Conservation (phyloP, 2,113 vertebrate species). For the Bufo gargarizans region DNA sequence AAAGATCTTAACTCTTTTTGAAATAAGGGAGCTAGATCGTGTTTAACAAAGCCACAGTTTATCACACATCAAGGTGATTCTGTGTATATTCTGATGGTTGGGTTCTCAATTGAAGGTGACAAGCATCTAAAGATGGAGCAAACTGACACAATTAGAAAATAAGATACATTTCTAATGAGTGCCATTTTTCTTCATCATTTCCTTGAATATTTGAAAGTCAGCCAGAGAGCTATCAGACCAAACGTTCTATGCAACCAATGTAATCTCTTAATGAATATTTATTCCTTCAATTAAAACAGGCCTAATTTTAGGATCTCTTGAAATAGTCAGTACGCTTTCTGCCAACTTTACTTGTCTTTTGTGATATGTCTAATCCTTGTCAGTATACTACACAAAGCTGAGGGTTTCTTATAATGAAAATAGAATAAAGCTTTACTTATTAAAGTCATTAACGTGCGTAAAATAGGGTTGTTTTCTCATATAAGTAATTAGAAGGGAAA, state of each 20-base stretch:
- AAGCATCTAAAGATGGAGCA: conserved; percentile 44
- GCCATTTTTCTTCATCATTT: conserved; percentile 55
- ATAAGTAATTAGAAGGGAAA: background rate
- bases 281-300: conserved; percentile 51
- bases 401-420: conserved; percentile 8
- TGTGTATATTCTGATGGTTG: conserved; percentile 24
- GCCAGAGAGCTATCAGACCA: conserved; percentile 53
- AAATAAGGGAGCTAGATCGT: background rate
- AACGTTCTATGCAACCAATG: conserved; percentile 40
- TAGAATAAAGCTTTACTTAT: background rate
- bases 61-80: conserved; percentile 38
- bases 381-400: conserved; percentile 9
- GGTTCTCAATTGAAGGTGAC: conserved; percentile 49
- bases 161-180: conserved; percentile 51
- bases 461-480: background rate
- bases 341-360: conserved; percentile 50
- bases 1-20: conserved; percentile 51
- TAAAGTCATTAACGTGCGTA: background rate
- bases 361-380: conserved; percentile 53
- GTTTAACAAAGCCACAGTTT: background rate
- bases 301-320: conserved; percentile 47
- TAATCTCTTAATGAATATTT: conserved; percentile 58
- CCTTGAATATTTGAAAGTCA: conserved; percentile 54
- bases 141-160: conserved; percentile 51
- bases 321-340: conserved; percentile 39